Evolutionary conservation across 2,113 vertebrate genomes (phyloP), one percentile per base, ranked within the genome.

Genomic region (Athene cunicularia): DNA sequence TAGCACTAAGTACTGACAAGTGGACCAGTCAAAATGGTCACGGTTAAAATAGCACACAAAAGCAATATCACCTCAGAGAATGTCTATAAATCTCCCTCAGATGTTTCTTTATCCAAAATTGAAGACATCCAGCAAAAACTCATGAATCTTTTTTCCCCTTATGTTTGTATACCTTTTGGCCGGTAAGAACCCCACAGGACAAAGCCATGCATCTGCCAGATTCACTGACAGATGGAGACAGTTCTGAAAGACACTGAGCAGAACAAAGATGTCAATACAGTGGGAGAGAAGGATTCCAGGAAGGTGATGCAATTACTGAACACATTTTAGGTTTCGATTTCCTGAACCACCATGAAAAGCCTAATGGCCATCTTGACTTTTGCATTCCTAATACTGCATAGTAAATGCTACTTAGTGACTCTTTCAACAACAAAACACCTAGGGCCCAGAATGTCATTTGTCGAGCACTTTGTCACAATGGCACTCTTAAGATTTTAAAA

Each of bases 371-470:
- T 50, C 32, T 64, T 83, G 45, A 73, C 12, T 75, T 74, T 26
- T 9, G 60, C 12, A 11, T 43, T 73, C 23, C 3, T 76, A 56
- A 27, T 16, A 45, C 5, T 30, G 33, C 32, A 26, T 2, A 49
- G 22, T 11, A 45, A 81, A 67, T 3, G 1, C 3, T 18, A 12
- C 2, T 32, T 63, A 55, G 9, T 39, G 56, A 43, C 22, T 30
- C n/a, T 67, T 74, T 35, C 39, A 66, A 68, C 14, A 55, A 37
- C 14, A 67, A 68, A 41, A 33, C 41, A 3, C 3, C 22, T 24
- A 62, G 41, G 6, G 56, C 2, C 19, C n/a, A 87, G n/a, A 26
- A 35, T 1, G 1, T 11, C 19, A 60, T 27, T 84, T 1, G 0
- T 32, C 45, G 19, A 17, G 18, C 33, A 30, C 19, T 15, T 2